Conservation (phyloP, 2,888 invertebrate species). For the Drosophila vallismaia region DNA sequence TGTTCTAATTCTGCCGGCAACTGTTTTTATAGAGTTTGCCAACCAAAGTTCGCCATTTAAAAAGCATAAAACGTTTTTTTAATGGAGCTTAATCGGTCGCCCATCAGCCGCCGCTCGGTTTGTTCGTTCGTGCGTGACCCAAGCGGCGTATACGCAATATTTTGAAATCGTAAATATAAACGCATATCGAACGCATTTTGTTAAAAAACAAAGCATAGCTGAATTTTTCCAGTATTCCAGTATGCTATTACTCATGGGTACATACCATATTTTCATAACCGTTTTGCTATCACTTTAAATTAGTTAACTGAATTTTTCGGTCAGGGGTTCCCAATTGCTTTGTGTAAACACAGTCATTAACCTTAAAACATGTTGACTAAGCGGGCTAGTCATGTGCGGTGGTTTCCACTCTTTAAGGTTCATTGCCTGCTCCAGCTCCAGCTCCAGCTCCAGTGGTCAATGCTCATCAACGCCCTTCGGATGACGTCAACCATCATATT, state of each 20-base stretch:
- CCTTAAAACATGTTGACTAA: slow-evolving; percentile 64
- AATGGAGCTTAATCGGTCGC: slow-evolving; percentile 62
- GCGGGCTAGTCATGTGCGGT: slow-evolving; percentile 44
- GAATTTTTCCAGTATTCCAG: background rate
- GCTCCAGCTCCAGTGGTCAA: slow-evolving; percentile 56
- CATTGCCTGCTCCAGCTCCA: slow-evolving; percentile 44
- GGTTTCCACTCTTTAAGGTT: slow-evolving; percentile 59
- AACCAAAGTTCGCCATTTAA: slow-evolving; percentile 22
- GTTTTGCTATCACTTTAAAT: slow-evolving; percentile 52
- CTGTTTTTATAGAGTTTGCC: slow-evolving; percentile 56
- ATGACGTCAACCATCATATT: slow-evolving; percentile 64
- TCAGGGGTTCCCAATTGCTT: slow-evolving; percentile 47
- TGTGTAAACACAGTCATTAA: slow-evolving; percentile 67
- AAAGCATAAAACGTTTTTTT: slow-evolving; percentile 60
- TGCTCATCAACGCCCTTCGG: slow-evolving; percentile 69
- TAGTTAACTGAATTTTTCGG: slow-evolving; percentile 29
- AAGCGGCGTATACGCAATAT: slow-evolving; percentile 59
- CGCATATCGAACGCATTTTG: slow-evolving; percentile 6
- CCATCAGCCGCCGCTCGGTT: slow-evolving; percentile 53
- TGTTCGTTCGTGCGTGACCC: slow-evolving; percentile 57
- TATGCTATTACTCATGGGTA: slow-evolving; percentile 4
- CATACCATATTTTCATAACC: slow-evolving; percentile 34
- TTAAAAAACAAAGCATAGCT: slow-evolving; percentile 10
- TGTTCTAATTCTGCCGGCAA: slow-evolving; percentile 18
- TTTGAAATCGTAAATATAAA: slow-evolving; percentile 36